Percentiles rank a stretch among this genome's conserved stretches.
Conservation (phyloP, 2,113 vertebrate genomes). For the Pardalotus punctatus region DNA sequence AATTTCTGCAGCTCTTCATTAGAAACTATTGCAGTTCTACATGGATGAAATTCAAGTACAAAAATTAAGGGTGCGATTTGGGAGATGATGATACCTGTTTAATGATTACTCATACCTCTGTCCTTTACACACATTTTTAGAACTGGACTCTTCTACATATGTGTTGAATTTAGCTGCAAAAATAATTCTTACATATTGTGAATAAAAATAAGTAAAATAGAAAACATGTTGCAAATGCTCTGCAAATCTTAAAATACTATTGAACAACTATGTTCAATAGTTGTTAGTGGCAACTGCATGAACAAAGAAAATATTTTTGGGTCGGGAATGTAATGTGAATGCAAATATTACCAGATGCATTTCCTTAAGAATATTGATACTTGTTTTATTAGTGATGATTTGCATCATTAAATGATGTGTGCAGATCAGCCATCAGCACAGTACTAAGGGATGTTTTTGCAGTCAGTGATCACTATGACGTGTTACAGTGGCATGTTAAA, state of each 20-base stretch:
- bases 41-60: background rate
- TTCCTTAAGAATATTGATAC: background rate
- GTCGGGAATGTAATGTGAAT: background rate
- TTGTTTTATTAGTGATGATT: background rate
- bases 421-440: background rate
- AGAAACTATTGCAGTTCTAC: background rate
- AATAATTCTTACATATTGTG: background rate
- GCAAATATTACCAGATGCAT: background rate
- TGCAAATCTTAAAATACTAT: background rate
- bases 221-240: background rate
- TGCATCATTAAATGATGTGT: background rate
- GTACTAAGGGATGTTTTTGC: background rate
- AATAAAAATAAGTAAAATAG: background rate
- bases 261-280: background rate
- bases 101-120: background rate
- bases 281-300: background rate
- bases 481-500: background rate
- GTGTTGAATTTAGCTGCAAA: background rate
- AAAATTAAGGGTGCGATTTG: background rate
- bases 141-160: background rate
- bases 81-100: background rate
- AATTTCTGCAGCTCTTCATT: slow-evolving; percentile 21
- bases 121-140: background rate
- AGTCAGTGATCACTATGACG: fast-evolving
- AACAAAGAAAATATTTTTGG: background rate